Conservation (phyloP, 2,113 vertebrate genomes). For the Poeciliopsis prolifica region DNA sequence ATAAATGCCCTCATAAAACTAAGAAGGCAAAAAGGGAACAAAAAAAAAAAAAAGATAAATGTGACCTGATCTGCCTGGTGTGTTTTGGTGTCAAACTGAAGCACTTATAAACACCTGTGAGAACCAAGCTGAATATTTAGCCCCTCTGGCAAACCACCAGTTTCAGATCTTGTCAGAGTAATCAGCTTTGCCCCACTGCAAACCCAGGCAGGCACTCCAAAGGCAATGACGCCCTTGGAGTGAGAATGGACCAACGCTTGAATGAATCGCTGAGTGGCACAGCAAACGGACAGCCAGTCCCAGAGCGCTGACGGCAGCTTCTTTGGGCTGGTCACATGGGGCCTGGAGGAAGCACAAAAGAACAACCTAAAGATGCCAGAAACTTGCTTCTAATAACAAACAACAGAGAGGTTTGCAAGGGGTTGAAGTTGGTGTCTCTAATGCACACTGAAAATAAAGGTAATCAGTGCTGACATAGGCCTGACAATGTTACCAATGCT, state of each 20-base stretch:
- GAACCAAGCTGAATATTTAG: not conserved
- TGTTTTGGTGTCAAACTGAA: constrained; percentile 9
- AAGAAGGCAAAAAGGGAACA: not conserved
- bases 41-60: not conserved
- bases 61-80: not conserved
- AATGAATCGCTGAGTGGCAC: constrained; percentile 57
- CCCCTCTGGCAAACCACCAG: constrained; percentile 20
- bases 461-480: not conserved
- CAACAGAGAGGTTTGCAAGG: not conserved
- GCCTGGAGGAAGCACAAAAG: constrained; percentile 44
- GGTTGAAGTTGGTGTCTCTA: not conserved
- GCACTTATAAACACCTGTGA: not conserved
- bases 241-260: constrained; percentile 55
- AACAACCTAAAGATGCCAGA: constrained; percentile 46
- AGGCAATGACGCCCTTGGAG: constrained; percentile 35
- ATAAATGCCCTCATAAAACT: not conserved
- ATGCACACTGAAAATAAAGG: not conserved
- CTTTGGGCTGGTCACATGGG: constrained; percentile 60
- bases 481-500: no score
- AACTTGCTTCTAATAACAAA: constrained; percentile 22
- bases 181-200: constrained; percentile 16
- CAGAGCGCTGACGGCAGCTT: constrained; percentile 48
- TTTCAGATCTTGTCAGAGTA: constrained; percentile 35
- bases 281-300: constrained; percentile 59
- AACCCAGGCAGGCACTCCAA: constrained; percentile 37